These are phyloP conservation scores for Rambutsinella grinnellia DNA, from an alignment of 2,888 invertebrate genomes.

Conservation along the genomic window DNA sequence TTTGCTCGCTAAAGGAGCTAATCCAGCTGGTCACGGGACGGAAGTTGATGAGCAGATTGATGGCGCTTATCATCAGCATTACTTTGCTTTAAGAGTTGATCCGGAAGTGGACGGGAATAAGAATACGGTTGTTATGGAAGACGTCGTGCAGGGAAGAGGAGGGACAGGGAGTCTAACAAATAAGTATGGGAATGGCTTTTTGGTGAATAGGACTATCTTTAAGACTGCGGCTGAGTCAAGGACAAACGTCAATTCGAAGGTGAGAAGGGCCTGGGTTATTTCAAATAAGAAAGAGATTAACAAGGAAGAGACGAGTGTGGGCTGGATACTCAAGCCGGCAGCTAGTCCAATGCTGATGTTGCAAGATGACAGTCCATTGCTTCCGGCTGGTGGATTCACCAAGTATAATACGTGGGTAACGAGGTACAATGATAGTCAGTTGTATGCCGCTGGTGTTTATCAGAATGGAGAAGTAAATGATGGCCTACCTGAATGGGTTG, in stretches of 20 bases:
- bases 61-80: conserved; percentile 42
- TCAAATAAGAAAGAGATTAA: no score
- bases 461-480: background rate
- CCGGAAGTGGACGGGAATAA: conserved; percentile 35
- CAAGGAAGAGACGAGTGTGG: no score
- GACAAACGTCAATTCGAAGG: no score
- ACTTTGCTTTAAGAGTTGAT: conserved; percentile 28
- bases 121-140: no score
- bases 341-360: no score
- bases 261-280: no score
- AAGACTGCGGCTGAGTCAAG: no score
- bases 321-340: no score
- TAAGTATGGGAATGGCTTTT: no score
- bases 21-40: conserved; percentile 16
- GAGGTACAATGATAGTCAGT: conserved; percentile 46
- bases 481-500: conserved; percentile 38
- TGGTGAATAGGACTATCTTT: no score
- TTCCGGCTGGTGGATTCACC: conserved; percentile 32
- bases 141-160: conserved; percentile 20
- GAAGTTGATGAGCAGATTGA: conserved; percentile 23
- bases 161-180: no score
- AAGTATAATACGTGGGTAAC: conserved; percentile 54
- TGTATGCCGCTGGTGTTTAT: conserved; percentile 52
- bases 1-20: conserved; percentile 7
- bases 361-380: conserved; percentile 30